phyloP scores from a whole-genome alignment of 2,888 invertebrate genomes.

The Drosophila kambysellisi region DNA sequence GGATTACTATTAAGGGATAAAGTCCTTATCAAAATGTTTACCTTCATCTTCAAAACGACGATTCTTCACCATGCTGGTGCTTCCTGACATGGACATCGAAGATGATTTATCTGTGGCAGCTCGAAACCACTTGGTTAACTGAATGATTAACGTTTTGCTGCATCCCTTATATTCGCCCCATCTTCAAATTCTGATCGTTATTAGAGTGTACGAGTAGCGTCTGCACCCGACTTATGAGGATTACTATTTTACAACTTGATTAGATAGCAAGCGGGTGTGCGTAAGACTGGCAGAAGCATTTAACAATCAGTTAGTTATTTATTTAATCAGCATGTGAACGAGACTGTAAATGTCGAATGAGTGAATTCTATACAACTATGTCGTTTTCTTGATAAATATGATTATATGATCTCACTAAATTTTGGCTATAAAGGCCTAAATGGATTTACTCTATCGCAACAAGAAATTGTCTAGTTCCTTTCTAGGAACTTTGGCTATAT shows the following conservation, averaged over 20 bases:
- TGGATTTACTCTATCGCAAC: slow-evolving; percentile 17
- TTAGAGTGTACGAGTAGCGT: not conserved
- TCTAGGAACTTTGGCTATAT: not conserved
- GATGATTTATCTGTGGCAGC: not conserved
- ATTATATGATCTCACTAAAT: slow-evolving; percentile 4
- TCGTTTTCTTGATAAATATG: slow-evolving; percentile 3
- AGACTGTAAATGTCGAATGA: not conserved
- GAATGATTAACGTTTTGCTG: slow-evolving; percentile 5
- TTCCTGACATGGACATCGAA: slow-evolving; percentile 24
- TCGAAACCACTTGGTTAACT: slow-evolving; percentile 26
- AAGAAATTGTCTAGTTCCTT: not conserved
- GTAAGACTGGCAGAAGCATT: slow-evolving; percentile 8
- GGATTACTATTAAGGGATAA: not conserved
- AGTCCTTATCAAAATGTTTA: slow-evolving; percentile 26
- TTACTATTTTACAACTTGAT: slow-evolving; percentile 26
- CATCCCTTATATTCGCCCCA: slow-evolving; percentile 29
- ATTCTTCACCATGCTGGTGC: slow-evolving; percentile 75
- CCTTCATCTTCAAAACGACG: slow-evolving; percentile 82
- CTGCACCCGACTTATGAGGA: slow-evolving; percentile 1
- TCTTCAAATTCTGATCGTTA: slow-evolving; percentile 8
- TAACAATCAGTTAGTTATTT: not conserved
- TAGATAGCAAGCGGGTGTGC: slow-evolving; percentile 24
- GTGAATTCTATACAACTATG: not conserved
- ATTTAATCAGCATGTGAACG: slow-evolving; percentile 4
- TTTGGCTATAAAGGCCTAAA: not conserved